Evolutionary conservation across 2,797 vertebrate genomes (phyloP).

Genomic region (Paedocypris micromegethes): DNA sequence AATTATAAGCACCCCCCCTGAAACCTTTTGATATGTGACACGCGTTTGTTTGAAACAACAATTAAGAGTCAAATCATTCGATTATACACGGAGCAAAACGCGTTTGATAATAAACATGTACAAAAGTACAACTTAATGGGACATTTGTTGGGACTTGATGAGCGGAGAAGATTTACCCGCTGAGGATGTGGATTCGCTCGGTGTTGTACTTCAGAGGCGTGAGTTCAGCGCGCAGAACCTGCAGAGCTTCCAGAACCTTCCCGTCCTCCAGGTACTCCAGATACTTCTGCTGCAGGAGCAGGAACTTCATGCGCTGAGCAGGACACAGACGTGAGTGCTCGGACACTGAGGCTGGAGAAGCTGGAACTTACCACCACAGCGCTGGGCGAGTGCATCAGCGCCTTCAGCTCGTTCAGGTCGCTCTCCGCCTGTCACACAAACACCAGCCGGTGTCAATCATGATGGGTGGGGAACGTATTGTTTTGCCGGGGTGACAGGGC

Average conservation of each 20-base stretch:
- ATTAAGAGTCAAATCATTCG: no score
- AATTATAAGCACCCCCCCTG: no score
- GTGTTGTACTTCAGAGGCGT: conserved; percentile 88
- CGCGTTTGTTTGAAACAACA: no score
- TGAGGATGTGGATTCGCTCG: conserved; percentile 83
- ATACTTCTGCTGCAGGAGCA: conserved; percentile 97
- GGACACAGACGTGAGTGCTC: not conserved
- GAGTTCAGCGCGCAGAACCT: conserved; percentile 80
- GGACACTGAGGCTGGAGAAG: not conserved
- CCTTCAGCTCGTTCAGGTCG: conserved; percentile 95
- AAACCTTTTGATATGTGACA: no score
- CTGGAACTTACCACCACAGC: conserved; percentile 86
- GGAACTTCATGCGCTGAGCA: conserved; percentile 92
- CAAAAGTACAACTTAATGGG: no score
- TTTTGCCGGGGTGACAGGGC: no score
- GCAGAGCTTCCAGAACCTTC: conserved; percentile 86
- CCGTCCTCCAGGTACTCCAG: conserved; percentile 95
- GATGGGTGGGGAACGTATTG: no score
- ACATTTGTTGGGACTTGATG: no score
- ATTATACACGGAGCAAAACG: no score
- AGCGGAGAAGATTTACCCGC: conserved; percentile 65
- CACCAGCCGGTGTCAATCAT: no score
- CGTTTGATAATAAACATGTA: no score
- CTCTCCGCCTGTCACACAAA: conserved; percentile 81
- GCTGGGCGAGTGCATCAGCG: conserved; percentile 93